phyloP scores from a whole-genome alignment of 1,140 invertebrate species.

The Antheraea mylitta region DNA sequence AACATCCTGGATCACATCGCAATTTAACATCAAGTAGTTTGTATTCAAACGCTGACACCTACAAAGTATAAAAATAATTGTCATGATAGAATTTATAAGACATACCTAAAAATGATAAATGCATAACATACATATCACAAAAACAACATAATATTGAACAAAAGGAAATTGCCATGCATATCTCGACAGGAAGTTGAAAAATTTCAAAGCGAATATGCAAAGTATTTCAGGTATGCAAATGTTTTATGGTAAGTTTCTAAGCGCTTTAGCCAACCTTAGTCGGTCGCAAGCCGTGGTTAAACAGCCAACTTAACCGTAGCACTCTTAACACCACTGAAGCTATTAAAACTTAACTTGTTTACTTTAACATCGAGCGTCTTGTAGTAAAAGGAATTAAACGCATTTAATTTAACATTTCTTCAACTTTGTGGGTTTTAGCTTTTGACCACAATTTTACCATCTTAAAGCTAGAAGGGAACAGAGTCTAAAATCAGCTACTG shows the following conservation, averaged over 20 bases:
- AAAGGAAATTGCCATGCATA: not conserved
- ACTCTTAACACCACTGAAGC: not conserved
- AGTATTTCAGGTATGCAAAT: not conserved
- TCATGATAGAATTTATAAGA: too few species aligned
- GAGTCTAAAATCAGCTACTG: too few species aligned
- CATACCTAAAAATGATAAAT: too few species aligned
- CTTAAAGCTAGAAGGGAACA: too few species aligned
- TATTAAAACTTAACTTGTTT: constrained; percentile 3
- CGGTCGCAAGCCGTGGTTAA: not conserved
- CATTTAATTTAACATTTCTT: not conserved
- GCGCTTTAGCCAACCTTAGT: not conserved
- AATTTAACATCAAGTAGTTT: too few species aligned
- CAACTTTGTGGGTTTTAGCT: too few species aligned
- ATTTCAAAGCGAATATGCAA: not conserved
- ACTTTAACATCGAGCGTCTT: not conserved
- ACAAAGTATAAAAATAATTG: too few species aligned
- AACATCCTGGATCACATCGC: too few species aligned
- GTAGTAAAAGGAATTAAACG: not conserved
- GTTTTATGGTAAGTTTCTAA: constrained; percentile 1
- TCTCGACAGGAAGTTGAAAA: not conserved
- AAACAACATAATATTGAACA: not conserved
- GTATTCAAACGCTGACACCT: too few species aligned
- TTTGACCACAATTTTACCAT: too few species aligned
- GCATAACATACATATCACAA: too few species aligned
- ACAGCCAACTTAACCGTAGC: not conserved